These are phyloP conservation scores for Psylliodes chrysocephalus DNA, from an alignment of 2,888 invertebrate genomes.

Conservation along the genomic window DNA sequence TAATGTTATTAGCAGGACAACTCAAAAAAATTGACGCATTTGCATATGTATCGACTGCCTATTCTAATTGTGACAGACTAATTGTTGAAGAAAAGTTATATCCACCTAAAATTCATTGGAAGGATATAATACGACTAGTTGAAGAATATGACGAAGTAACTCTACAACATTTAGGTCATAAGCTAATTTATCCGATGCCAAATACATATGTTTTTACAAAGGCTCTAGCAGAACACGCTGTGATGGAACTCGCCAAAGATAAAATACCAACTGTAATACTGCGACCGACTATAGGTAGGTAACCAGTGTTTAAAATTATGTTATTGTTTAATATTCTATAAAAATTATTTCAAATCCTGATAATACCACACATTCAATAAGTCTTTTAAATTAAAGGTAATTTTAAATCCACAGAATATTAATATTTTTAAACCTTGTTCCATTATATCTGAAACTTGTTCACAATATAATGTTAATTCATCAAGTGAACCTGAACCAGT, in stretches of 20 bases:
- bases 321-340: no score
- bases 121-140: slow-evolving; percentile 71
- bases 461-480: no score
- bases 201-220: slow-evolving; percentile 95
- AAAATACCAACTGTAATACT: no score
- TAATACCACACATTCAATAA: no score
- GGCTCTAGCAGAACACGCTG: slow-evolving; percentile 83
- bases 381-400: no score
- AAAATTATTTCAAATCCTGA: no score
- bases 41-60: slow-evolving; percentile 88
- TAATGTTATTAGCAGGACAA: slow-evolving; percentile 70
- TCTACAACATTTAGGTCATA: slow-evolving; percentile 69
- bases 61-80: slow-evolving; percentile 80
- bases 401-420: no score
- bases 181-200: slow-evolving; percentile 74
- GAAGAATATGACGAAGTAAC: slow-evolving; percentile 69
- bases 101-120: slow-evolving; percentile 76
- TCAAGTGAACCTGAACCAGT: no score
- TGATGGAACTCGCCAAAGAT: slow-evolving; percentile 71
- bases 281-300: slow-evolving; percentile 87
- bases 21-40: slow-evolving; percentile 67
- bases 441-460: no score
- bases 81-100: slow-evolving; percentile 82
- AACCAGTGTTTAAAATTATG: no score
- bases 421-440: no score